A percentile compares a stretch with the other conserved stretches of the same genome.
These are phyloP conservation scores for Drosophila conformis DNA, from an alignment of 2,888 invertebrate genomes.

Conservation along the genomic window DNA sequence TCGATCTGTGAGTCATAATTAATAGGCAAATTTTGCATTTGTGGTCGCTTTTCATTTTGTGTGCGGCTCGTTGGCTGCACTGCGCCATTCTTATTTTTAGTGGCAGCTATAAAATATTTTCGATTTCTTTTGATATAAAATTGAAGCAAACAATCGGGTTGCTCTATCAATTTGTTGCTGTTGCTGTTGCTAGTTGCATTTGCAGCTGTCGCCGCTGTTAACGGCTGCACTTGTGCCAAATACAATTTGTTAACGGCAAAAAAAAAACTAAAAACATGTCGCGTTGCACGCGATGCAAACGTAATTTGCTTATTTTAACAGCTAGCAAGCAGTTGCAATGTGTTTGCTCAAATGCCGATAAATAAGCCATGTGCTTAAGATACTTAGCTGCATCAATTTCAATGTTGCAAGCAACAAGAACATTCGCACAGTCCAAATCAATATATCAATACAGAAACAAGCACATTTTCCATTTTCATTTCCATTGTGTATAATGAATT, in stretches of 20 bases:
- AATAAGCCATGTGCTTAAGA: conserved; percentile 38
- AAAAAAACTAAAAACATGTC: conserved; percentile 19
- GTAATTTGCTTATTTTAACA: conserved; percentile 56
- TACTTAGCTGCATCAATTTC: conserved; percentile 52
- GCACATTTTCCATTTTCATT: background rate
- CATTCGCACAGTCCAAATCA: conserved; percentile 24
- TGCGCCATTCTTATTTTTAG: conserved; percentile 68
- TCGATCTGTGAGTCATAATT: conserved; percentile 13
- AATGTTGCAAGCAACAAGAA: conserved; percentile 38
- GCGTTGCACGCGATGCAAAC: conserved; percentile 60
- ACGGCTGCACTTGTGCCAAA: conserved; percentile 48
- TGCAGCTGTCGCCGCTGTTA: conserved; percentile 67
- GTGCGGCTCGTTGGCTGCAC: conserved; percentile 7
- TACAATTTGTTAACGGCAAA: conserved; percentile 21
- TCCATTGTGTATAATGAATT: conserved; percentile 1
- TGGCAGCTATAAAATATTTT: conserved; percentile 55
- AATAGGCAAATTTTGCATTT: background rate
- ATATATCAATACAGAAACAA: conserved; percentile 3
- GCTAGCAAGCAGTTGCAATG: conserved; percentile 34
- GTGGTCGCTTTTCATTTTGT: background rate
- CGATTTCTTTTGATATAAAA: conserved; percentile 28
- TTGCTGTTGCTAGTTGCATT: conserved; percentile 18
- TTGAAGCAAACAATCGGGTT: conserved; percentile 52
- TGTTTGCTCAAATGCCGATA: conserved; percentile 31
- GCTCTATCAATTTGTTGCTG: conserved; percentile 45